These are phyloP conservation scores for Leptopilina boulardi DNA, from an alignment of 1,140 invertebrate genomes.

Conservation along the genomic window DNA sequence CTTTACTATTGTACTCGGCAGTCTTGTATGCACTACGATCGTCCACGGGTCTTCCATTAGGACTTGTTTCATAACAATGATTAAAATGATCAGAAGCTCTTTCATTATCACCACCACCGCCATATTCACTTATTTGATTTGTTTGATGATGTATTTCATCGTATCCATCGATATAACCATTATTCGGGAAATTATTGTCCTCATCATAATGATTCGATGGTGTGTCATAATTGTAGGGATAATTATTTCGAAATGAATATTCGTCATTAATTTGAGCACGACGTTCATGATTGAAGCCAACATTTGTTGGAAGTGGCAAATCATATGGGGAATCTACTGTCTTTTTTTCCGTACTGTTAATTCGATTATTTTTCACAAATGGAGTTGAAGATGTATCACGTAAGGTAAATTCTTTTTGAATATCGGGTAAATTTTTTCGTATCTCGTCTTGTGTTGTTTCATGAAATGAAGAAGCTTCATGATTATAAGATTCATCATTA, in stretches of 20 bases:
- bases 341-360: slow-evolving; percentile 42
- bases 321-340: slow-evolving; percentile 59
- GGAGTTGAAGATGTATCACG: slow-evolving; percentile 53
- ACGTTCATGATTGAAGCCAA: slow-evolving; percentile 50
- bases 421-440: slow-evolving; percentile 48
- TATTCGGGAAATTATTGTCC: slow-evolving; percentile 60
- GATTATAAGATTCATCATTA: slow-evolving; percentile 49
- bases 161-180: slow-evolving; percentile 64
- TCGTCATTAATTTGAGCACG: slow-evolving; percentile 52
- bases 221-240: slow-evolving; percentile 64
- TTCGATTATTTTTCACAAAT: slow-evolving; percentile 52
- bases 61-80: slow-evolving; percentile 62
- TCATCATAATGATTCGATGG: slow-evolving; percentile 69
- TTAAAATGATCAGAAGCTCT: slow-evolving; percentile 61
- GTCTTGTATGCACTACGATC: slow-evolving; percentile 60
- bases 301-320: slow-evolving; percentile 55
- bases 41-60: slow-evolving; percentile 60
- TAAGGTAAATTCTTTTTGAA: slow-evolving; percentile 55
- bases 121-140: slow-evolving; percentile 55
- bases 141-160: slow-evolving; percentile 54
- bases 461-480: slow-evolving; percentile 48
- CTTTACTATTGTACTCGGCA: slow-evolving; percentile 64
- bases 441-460: slow-evolving; percentile 43
- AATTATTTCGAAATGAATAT: slow-evolving; percentile 58
- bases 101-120: slow-evolving; percentile 57